Conservation (phyloP, 2,113 vertebrate genomes). For the Parus major region DNA sequence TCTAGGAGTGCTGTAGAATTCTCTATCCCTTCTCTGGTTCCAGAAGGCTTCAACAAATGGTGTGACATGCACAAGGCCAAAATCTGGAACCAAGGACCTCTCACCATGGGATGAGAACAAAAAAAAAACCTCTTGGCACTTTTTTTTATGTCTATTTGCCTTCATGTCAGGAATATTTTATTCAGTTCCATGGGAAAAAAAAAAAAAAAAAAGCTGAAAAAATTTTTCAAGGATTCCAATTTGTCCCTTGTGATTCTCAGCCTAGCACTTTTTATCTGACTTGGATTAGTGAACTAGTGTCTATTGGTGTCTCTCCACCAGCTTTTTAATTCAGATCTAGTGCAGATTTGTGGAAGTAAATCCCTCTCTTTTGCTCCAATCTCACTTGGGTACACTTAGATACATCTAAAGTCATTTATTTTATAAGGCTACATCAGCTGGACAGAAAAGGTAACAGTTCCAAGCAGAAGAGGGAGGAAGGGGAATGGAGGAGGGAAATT, state of each 20-base stretch:
- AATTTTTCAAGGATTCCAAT: background rate
- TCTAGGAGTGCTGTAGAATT: background rate
- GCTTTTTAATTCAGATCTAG: background rate
- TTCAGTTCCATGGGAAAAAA: background rate
- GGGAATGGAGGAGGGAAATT: background rate
- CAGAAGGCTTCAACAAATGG: background rate
- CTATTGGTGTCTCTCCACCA: fast-evolving
- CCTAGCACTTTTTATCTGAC: background rate
- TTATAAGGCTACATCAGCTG: background rate
- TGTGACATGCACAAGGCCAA: background rate
- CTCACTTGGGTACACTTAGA: background rate
- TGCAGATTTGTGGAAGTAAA: background rate
- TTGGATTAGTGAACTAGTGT: background rate
- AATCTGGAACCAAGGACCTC: background rate
- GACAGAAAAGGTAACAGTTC: background rate
- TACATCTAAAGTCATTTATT: background rate
- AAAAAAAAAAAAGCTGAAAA: background rate
- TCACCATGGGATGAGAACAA: background rate
- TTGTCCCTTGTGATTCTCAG: background rate
- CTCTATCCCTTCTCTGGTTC: background rate
- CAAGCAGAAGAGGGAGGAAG: background rate
- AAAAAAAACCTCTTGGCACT: background rate
- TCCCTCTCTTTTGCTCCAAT: background rate
- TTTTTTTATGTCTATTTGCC: background rate
- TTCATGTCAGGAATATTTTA: background rate